Evolutionary conservation across 37 sponge, comb jelly and placozoan species (phyloP).

Genomic region (Chondrosia reniformis): DNA sequence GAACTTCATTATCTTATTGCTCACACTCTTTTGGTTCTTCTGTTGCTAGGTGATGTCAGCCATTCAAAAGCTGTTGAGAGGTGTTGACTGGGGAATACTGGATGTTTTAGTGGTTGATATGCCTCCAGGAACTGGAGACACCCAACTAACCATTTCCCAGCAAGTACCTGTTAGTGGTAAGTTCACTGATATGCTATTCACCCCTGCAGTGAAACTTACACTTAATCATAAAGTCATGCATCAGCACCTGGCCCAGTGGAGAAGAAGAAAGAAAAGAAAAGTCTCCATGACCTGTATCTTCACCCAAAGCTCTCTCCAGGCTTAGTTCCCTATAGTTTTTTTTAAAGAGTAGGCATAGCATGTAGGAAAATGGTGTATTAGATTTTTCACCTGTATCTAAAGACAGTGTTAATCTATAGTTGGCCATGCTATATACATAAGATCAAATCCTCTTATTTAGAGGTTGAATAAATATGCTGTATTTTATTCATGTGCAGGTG

Average conservation of each 20-base stretch:
- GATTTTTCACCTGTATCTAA: background rate
- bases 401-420: too few species aligned
- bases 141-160: conserved; percentile 91
- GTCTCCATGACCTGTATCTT: background rate
- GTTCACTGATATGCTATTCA: background rate
- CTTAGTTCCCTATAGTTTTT: too few species aligned
- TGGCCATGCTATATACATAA: background rate
- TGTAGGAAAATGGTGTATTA: background rate
- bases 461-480: background rate
- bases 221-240: too few species aligned
- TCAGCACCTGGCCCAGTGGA: too few species aligned
- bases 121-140: conserved; percentile 99
- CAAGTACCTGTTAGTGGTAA: conserved; percentile 69
- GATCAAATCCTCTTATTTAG: background rate
- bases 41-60: conserved; percentile 92
- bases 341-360: background rate
- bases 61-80: conserved; percentile 79
- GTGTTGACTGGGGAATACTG: conserved; percentile 87
- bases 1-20: background rate
- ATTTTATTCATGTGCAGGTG: conserved; percentile 41
- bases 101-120: conserved; percentile 94
- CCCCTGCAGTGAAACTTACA: too few species aligned
- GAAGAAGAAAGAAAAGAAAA: too few species aligned
- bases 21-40: background rate
- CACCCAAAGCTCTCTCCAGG: too few species aligned